A percentile compares a stretch with the other conserved stretches of the same genome.
Conservation (phyloP, 2,113 vertebrate species). For the Chamaetylas fuelleborni region DNA sequence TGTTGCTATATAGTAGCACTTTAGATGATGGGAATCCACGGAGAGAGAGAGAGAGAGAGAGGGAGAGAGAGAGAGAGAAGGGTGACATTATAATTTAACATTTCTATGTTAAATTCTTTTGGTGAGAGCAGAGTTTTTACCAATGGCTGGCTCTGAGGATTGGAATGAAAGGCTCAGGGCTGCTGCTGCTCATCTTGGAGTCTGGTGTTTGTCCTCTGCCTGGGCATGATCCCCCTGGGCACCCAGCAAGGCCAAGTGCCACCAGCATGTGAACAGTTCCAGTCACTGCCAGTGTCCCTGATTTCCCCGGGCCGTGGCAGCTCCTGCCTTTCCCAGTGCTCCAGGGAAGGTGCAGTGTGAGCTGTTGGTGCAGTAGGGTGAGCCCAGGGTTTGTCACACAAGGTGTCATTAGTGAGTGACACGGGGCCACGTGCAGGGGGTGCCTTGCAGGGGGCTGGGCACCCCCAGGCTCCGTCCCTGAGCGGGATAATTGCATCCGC, state of each 20-base stretch:
- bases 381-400: neutral
- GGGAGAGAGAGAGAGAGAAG: neutral
- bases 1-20: neutral
- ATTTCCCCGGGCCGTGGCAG: fast-evolving
- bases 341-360: fast-evolving
- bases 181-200: neutral
- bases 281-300: fast-evolving
- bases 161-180: neutral
- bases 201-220: neutral
- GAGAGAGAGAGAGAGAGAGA: neutral
- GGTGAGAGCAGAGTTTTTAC: neutral
- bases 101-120: neutral
- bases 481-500: neutral
- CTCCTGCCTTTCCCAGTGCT: neutral
- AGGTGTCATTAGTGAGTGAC: neutral
- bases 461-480: neutral
- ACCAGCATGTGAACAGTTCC: neutral
- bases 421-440: fast-evolving
- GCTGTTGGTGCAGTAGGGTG: neutral
- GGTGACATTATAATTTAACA: too few species aligned
- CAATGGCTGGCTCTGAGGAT: neutral
- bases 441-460: neutral
- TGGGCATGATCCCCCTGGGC: neutral
- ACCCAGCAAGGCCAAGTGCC: neutral
- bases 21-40: neutral